A percentile compares a stretch with the other conserved stretches of the same genome.
Evolutionary conservation across 1,140 invertebrate species (phyloP).

Genomic region (Danaus plexippus): DNA sequence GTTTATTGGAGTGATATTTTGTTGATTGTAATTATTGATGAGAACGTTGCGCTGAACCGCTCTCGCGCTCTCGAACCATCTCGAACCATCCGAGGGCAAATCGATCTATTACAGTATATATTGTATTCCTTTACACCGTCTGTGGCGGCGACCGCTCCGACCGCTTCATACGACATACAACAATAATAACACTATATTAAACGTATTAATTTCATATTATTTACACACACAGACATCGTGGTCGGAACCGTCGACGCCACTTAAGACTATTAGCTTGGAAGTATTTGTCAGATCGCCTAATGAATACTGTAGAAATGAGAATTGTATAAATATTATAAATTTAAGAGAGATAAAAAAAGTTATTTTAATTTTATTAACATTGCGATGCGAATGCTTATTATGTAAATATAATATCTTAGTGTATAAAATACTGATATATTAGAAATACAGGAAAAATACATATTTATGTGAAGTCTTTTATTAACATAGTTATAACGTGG

Average conservation of each 20-base stretch:
- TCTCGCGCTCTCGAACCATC: no score
- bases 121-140: neutral
- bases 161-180: no score
- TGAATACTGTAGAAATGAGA: constrained; percentile 30
- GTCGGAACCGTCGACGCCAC: constrained; percentile 4
- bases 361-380: constrained; percentile 64
- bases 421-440: constrained; percentile 62
- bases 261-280: constrained; percentile 23
- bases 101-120: neutral
- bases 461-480: constrained; percentile 37
- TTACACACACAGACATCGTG: neutral
- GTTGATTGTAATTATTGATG: no score
- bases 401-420: constrained; percentile 58
- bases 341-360: constrained; percentile 46
- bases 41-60: no score
- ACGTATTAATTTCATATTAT: neutral
- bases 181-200: neutral
- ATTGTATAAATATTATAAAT: constrained; percentile 57
- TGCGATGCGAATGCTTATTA: constrained; percentile 60
- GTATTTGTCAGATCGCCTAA: constrained; percentile 53
- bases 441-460: constrained; percentile 62
- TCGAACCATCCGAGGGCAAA: no score
- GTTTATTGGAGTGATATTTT: no score
- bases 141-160: no score
- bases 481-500: constrained; percentile 5